Evolutionary conservation across 2,888 invertebrate species (phyloP).

Genomic region (Meandrusa payeni): DNA sequence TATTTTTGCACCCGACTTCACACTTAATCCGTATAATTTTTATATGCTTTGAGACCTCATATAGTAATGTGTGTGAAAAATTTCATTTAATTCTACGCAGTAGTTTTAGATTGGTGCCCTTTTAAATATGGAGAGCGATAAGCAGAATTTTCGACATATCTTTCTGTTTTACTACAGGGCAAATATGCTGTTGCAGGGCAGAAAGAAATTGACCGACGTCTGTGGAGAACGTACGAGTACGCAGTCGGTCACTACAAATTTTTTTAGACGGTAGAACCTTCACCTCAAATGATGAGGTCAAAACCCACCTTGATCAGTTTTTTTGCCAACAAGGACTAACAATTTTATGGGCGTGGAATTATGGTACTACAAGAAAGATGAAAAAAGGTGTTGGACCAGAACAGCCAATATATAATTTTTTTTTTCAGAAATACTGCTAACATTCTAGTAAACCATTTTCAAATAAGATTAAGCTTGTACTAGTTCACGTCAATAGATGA

Average conservation of each 20-base stretch:
- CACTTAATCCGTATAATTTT: too few relatives aligned
- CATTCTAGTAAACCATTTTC: too few relatives aligned
- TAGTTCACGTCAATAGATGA: too few relatives aligned
- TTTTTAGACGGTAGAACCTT: background rate
- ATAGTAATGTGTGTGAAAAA: too few relatives aligned
- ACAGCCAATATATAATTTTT: background rate
- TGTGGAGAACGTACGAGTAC: background rate
- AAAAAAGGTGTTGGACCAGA: background rate
- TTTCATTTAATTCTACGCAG: too few relatives aligned
- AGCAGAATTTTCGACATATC: background rate
- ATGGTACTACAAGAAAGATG: background rate
- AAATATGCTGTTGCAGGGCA: background rate
- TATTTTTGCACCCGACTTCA: too few relatives aligned
- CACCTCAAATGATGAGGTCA: background rate
- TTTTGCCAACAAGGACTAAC: background rate
- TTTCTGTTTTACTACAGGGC: background rate
- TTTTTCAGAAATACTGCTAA: too few relatives aligned
- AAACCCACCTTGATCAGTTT: background rate
- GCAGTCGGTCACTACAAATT: background rate
- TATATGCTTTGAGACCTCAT: too few relatives aligned
- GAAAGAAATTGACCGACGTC: background rate
- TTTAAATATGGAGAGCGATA: too few relatives aligned
- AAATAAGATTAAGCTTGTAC: too few relatives aligned
- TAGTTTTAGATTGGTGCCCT: too few relatives aligned
- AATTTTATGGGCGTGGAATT: background rate